Evolutionary conservation across 2,888 invertebrate species (phyloP).

Genomic region (Drosophila dives): DNA sequence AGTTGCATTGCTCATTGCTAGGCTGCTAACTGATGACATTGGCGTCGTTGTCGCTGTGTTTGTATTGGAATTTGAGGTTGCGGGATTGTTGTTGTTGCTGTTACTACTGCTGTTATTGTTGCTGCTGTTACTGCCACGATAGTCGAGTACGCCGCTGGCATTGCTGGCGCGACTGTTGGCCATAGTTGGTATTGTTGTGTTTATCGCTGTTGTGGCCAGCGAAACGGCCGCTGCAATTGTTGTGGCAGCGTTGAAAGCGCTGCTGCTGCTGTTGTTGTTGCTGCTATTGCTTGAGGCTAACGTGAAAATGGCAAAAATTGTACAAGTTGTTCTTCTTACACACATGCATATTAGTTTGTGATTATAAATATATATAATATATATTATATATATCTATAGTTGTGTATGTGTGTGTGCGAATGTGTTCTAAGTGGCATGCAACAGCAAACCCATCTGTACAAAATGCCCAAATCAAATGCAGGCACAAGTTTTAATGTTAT

Average conservation of each 20-base stretch:
- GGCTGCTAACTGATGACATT: slow-evolving; percentile 40
- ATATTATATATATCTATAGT: not conserved
- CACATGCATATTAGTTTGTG: slow-evolving; percentile 37
- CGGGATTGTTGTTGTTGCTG: slow-evolving; percentile 35
- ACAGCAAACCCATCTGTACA: not conserved
- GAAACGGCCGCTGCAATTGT: slow-evolving; percentile 72
- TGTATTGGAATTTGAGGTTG: slow-evolving; percentile 22
- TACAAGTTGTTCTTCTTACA: slow-evolving; percentile 44
- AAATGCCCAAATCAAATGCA: not conserved
- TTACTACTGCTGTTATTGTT: slow-evolving; percentile 26
- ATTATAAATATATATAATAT: not conserved
- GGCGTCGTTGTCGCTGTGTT: slow-evolving; percentile 56
- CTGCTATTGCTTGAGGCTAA: slow-evolving; percentile 61
- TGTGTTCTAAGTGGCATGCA: slow-evolving; percentile 24
- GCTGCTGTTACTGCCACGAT: slow-evolving; percentile 41
- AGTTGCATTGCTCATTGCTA: slow-evolving; percentile 47
- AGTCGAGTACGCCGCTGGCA: slow-evolving; percentile 51
- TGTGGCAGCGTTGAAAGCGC: slow-evolving; percentile 61
- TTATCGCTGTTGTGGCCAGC: slow-evolving; percentile 69
- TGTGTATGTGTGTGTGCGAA: slow-evolving; percentile 21
- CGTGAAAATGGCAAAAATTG: slow-evolving; percentile 55
- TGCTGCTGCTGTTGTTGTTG: slow-evolving; percentile 50
- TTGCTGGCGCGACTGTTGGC: slow-evolving; percentile 58
- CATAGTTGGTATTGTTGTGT: slow-evolving; percentile 68
- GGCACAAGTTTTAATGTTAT: not conserved